phyloP scores from a whole-genome alignment of 1,140 invertebrate species.

The Caenorhabditis remanei region DNA sequence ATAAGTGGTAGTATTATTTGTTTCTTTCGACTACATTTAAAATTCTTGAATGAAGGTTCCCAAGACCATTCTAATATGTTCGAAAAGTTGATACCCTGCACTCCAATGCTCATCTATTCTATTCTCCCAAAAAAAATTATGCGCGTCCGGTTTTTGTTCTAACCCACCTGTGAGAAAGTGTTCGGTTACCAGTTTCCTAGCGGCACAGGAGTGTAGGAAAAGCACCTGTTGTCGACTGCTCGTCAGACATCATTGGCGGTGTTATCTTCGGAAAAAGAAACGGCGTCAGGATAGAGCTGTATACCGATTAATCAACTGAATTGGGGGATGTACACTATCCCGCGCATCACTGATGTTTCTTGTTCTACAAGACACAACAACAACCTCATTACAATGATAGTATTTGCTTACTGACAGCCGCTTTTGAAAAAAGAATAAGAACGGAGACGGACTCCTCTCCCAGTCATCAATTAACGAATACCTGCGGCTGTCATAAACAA shows the following conservation, averaged over 20 bases:
- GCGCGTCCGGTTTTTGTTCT: no score
- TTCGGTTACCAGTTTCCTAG: conserved; percentile 31
- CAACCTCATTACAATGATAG: conserved; percentile 38
- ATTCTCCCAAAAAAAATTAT: no score
- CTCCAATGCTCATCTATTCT: no score
- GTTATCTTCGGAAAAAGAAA: conserved; percentile 19
- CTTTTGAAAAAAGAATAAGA: conserved; percentile 10
- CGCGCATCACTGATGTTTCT: neutral
- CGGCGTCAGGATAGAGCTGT: neutral
- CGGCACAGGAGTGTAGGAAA: neutral
- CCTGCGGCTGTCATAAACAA: conserved; percentile 53
- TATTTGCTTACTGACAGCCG: conserved; percentile 12
- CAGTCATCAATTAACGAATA: conserved; percentile 52
- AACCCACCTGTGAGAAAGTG: neutral
- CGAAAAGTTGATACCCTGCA: no score
- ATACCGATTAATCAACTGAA: conserved; percentile 12
- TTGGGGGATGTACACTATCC: conserved; percentile 11
- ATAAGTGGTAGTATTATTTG: neutral
- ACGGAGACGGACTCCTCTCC: neutral
- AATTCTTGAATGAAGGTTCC: no score
- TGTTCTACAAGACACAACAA: conserved; percentile 54
- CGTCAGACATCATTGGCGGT: conserved; percentile 45
- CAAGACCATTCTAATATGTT: no score
- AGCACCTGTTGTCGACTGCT: conserved; percentile 33
- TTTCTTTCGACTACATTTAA: no score